Conservation (phyloP, 2,113 vertebrate genomes). For the Chionodraco myersi region DNA sequence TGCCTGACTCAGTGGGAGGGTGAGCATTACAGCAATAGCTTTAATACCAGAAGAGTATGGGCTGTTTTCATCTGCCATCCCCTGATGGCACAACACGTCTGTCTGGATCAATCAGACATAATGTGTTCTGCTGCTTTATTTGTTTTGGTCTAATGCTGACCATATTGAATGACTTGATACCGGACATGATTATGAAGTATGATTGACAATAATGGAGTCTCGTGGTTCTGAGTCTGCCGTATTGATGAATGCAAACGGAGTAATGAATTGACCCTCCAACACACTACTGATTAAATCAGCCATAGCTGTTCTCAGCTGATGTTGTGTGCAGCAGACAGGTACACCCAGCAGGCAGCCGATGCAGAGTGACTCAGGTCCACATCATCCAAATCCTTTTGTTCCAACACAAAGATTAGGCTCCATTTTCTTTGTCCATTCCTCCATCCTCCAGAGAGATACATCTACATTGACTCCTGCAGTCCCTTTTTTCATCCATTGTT, state of each 20-base stretch:
- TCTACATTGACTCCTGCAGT: neutral
- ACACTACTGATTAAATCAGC: constrained; percentile 10
- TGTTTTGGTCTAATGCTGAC: constrained; percentile 10
- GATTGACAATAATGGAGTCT: constrained; percentile 5
- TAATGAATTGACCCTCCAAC: constrained; percentile 6
- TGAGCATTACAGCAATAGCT: constrained; percentile 73
- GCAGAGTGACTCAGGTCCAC: neutral
- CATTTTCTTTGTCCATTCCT: neutral
- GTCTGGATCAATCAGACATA: constrained; percentile 40
- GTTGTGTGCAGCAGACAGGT: constrained; percentile 19
- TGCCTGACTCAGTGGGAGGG: constrained; percentile 97
- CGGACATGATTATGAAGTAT: neutral
- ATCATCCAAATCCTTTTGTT: constrained; percentile 5
- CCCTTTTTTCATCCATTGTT: constrained; percentile 44
- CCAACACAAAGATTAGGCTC: constrained; percentile 26
- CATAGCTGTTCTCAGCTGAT: neutral
- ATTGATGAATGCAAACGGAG: constrained; percentile 3
- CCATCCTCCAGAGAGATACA: neutral
- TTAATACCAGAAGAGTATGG: constrained; percentile 21
- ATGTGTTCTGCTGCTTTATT: neutral
- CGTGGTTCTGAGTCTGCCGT: neutral
- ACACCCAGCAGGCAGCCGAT: constrained; percentile 17
- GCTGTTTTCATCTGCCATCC: constrained; percentile 9
- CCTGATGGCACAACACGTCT: constrained; percentile 33
- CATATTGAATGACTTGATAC: constrained; percentile 8